phyloP scores from a whole-genome alignment of 1,140 invertebrate genomes.

The Aphelinus certus region DNA sequence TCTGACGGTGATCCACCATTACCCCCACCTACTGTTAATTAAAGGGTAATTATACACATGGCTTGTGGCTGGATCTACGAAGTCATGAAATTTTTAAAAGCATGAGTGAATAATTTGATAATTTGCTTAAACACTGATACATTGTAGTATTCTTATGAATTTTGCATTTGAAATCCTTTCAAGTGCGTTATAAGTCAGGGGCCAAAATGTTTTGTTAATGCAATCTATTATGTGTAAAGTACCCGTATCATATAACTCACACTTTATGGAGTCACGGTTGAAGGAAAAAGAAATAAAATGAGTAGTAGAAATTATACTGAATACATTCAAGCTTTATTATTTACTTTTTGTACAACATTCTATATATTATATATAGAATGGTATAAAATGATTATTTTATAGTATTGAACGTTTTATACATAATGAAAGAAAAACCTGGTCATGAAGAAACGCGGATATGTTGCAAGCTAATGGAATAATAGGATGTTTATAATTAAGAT shows the following conservation, averaged over 20 bases:
- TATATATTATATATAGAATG: not conserved
- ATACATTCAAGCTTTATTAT: conserved; percentile 23
- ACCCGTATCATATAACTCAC: not conserved
- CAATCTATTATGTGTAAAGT: conserved; percentile 20
- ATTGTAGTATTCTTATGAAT: conserved; percentile 12
- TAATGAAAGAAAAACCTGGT: not conserved
- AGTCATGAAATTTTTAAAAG: conserved; percentile 17
- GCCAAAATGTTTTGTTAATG: conserved; percentile 33
- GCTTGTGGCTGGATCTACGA: conserved; percentile 31
- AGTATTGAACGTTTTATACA: not conserved
- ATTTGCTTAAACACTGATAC: conserved; percentile 25
- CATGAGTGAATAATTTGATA: conserved; percentile 28
- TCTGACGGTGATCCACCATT: conserved; percentile 51
- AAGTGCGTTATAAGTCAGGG: conserved; percentile 23
- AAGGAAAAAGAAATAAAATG: conserved; percentile 8
- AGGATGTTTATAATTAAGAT: conserved; percentile 21
- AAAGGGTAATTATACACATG: conserved; percentile 37
- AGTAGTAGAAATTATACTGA: conserved; percentile 10
- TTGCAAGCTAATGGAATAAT: conserved; percentile 15
- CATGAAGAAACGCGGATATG: no score
- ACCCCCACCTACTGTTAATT: conserved; percentile 52
- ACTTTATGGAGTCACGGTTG: conserved; percentile 10
- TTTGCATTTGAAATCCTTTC: conserved; percentile 13
- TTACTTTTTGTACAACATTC: conserved; percentile 21
- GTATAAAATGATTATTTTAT: conserved; percentile 14